These are phyloP conservation scores for Pinna nobilis DNA, from an alignment of 1,140 invertebrate species.

Conservation along the genomic window DNA sequence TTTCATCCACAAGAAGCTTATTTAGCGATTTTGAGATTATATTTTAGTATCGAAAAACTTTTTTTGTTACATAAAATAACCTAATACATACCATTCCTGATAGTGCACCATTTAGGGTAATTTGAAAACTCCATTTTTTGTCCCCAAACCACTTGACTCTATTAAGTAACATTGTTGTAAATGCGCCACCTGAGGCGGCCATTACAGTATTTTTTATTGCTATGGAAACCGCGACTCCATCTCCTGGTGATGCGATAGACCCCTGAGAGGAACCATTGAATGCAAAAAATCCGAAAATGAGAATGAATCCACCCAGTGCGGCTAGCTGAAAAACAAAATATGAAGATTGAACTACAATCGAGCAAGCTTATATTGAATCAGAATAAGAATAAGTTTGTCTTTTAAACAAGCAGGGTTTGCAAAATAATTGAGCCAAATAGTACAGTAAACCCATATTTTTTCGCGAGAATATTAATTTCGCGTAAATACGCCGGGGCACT, in stretches of 20 bases:
- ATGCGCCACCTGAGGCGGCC: conserved; percentile 75
- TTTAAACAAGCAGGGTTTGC: too few relatives aligned
- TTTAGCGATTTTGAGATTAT: neutral
- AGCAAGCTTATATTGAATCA: too few relatives aligned
- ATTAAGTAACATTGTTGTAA: conserved; percentile 70
- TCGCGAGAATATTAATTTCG: too few relatives aligned
- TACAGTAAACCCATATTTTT: too few relatives aligned
- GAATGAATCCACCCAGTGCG: conserved; percentile 78
- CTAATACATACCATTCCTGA: conserved; percentile 76
- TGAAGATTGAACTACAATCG: too few relatives aligned
- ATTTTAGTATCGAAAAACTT: neutral
- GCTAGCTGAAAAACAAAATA: too few relatives aligned
- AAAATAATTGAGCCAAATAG: too few relatives aligned
- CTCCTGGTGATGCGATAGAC: conserved; percentile 75
- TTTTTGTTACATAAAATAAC: neutral
- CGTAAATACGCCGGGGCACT: too few relatives aligned
- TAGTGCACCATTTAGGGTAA: conserved; percentile 77
- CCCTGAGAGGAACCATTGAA: conserved; percentile 80
- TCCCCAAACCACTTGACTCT: conserved; percentile 49
- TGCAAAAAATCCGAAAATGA: conserved; percentile 79
- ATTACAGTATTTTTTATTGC: conserved; percentile 78
- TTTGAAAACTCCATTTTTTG: conserved; percentile 76
- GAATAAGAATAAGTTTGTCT: too few relatives aligned
- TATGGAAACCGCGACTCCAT: conserved; percentile 74
- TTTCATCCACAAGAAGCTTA: too few relatives aligned